Conservation (phyloP, 1,140 invertebrate species). For the Drosophila serrata region DNA sequence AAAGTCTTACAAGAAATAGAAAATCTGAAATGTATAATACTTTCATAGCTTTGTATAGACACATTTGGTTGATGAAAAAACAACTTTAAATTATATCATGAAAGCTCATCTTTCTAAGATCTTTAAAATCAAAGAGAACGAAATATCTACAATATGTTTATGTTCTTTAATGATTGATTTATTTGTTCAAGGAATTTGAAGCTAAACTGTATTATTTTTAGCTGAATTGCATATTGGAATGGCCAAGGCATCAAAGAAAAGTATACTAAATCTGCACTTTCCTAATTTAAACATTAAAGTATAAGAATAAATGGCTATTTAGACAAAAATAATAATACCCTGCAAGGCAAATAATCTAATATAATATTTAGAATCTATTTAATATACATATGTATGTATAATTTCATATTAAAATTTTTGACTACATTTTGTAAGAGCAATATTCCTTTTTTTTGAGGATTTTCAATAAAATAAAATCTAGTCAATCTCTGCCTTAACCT, state of each 20-base stretch:
- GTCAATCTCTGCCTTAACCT: not conserved
- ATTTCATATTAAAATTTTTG: not conserved
- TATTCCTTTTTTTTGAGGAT: not conserved
- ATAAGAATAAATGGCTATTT: too few species aligned
- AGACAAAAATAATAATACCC: too few species aligned
- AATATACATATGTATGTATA: too few species aligned
- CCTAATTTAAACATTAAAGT: not conserved
- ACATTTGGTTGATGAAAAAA: not conserved
- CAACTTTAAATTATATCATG: not conserved
- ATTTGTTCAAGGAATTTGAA: conserved; percentile 6
- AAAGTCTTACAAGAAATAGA: too few species aligned
- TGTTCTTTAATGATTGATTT: conserved; percentile 22
- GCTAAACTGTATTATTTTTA: not conserved
- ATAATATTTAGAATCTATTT: too few species aligned
- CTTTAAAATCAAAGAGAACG: conserved; percentile 5
- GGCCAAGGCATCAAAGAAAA: conserved; percentile 1
- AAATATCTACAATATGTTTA: not conserved
- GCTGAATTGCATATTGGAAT: not conserved
- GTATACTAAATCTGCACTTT: not conserved
- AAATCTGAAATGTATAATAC: too few species aligned
- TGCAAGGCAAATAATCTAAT: too few species aligned
- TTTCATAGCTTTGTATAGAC: not conserved
- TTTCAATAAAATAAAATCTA: not conserved
- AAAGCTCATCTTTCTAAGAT: not conserved
- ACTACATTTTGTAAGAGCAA: not conserved